phyloP scores from a whole-genome alignment of 2,888 invertebrate genomes.

The Cataglyphis livida region DNA sequence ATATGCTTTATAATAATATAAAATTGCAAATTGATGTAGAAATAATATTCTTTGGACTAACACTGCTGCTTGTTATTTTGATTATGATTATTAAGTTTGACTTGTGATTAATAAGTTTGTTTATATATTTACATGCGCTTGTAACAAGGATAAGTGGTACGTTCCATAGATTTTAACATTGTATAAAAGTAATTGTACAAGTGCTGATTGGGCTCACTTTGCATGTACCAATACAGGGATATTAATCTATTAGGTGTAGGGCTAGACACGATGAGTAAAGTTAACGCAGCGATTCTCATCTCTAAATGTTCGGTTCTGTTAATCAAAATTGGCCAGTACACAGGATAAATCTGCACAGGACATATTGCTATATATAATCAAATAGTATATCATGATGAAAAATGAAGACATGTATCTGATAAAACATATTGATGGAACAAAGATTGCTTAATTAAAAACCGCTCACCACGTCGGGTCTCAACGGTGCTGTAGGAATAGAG shows the following conservation, averaged over 20 bases:
- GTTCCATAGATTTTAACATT: slow-evolving; percentile 89
- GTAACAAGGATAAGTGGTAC: slow-evolving; percentile 90
- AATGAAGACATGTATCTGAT: neutral
- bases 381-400: neutral
- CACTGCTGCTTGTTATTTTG: neutral
- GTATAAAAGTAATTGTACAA: slow-evolving; percentile 91
- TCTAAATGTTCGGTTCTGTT: slow-evolving; percentile 90
- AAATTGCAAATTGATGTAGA: neutral
- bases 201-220: slow-evolving; percentile 88
- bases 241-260: slow-evolving; percentile 89
- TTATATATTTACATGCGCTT: slow-evolving; percentile 86
- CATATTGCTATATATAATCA: neutral
- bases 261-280: slow-evolving; percentile 88
- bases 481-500: slow-evolving; percentile 86
- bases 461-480: slow-evolving; percentile 86
- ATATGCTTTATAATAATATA: neutral
- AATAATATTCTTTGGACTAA: neutral
- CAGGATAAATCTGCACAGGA: slow-evolving; percentile 86
- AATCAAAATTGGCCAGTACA: slow-evolving; percentile 90
- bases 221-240: slow-evolving; percentile 90
- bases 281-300: slow-evolving; percentile 89
- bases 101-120: too few relatives aligned
- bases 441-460: slow-evolving; percentile 35
- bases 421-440: neutral
- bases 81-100: neutral